A percentile compares a stretch with the other conserved stretches of the same genome.
Evolutionary conservation across 2,888 invertebrate species (phyloP).

Genomic region (Torymus tubicola): DNA sequence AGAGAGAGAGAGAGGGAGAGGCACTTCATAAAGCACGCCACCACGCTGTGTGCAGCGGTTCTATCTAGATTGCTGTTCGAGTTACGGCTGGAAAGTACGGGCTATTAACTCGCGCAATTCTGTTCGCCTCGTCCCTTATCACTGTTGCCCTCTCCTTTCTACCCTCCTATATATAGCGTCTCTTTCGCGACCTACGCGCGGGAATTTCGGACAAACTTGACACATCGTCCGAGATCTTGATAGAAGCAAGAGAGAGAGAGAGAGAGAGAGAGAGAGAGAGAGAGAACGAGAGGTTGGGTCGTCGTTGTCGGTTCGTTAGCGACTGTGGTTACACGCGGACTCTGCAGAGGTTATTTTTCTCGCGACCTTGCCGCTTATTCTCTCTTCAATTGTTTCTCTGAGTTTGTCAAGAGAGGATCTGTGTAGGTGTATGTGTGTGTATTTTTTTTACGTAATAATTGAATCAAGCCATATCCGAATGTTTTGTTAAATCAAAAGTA

Average conservation of each 20-base stretch:
- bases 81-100: slow-evolving; percentile 66
- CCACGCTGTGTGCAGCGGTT: background rate
- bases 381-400: no score
- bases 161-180: background rate
- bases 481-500: no score
- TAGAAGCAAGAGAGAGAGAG: slow-evolving; percentile 1
- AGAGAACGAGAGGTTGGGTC: no score
- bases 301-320: slow-evolving; percentile 12
- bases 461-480: no score
- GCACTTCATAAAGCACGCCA: slow-evolving; percentile 46
- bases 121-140: slow-evolving; percentile 43
- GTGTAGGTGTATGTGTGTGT: no score
- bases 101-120: slow-evolving; percentile 66
- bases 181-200: background rate
- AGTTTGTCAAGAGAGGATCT: no score
- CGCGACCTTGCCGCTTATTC: no score
- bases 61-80: slow-evolving; percentile 66
- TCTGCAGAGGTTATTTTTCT: slow-evolving; percentile 9
- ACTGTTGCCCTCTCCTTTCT: background rate
- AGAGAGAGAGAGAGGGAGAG: background rate
- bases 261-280: no score
- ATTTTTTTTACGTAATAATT: no score
- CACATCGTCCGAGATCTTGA: slow-evolving; percentile 36
- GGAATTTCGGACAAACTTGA: slow-evolving; percentile 45
- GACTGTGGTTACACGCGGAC: background rate